These are phyloP conservation scores for Tachypleus tridentatus DNA, from an alignment of 1,140 invertebrate genomes.

Conservation along the genomic window DNA sequence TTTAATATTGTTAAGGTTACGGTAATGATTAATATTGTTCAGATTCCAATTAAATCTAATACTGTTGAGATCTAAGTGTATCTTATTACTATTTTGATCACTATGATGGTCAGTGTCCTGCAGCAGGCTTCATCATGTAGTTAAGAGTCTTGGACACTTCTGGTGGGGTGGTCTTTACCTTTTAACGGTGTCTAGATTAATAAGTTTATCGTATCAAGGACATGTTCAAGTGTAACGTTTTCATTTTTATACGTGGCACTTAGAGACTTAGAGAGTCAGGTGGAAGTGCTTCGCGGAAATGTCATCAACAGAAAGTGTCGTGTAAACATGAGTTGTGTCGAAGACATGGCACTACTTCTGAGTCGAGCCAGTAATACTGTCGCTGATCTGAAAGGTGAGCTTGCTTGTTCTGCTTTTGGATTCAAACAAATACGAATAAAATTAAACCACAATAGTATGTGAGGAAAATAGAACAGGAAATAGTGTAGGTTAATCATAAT, in stretches of 20 bases:
- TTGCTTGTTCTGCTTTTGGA: neutral
- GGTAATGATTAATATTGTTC: too few relatives aligned
- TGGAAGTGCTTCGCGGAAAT: slow-evolving; percentile 85
- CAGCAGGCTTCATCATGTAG: neutral
- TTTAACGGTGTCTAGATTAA: neutral
- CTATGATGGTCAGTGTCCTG: neutral
- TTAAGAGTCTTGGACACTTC: neutral
- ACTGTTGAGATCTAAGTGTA: too few relatives aligned
- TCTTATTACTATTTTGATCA: neutral
- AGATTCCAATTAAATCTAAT: too few relatives aligned
- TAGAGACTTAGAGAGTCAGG: slow-evolving; percentile 74
- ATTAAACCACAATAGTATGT: too few relatives aligned
- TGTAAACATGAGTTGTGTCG: slow-evolving; percentile 92
- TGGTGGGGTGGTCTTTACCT: neutral
- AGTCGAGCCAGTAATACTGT: slow-evolving; percentile 84
- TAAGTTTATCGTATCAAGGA: neutral
- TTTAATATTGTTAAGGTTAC: too few relatives aligned
- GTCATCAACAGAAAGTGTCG: slow-evolving; percentile 87
- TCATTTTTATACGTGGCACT: neutral
- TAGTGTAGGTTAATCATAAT: too few relatives aligned
- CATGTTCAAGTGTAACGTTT: neutral
- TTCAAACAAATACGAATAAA: too few relatives aligned
- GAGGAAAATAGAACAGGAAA: too few relatives aligned
- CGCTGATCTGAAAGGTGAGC: slow-evolving; percentile 64
- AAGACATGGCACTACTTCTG: slow-evolving; percentile 85